Evolutionary conservation across 2,797 vertebrate genomes (phyloP), one percentile per base, ranked within the genome.

Genomic region (Miichthys miiuy): DNA sequence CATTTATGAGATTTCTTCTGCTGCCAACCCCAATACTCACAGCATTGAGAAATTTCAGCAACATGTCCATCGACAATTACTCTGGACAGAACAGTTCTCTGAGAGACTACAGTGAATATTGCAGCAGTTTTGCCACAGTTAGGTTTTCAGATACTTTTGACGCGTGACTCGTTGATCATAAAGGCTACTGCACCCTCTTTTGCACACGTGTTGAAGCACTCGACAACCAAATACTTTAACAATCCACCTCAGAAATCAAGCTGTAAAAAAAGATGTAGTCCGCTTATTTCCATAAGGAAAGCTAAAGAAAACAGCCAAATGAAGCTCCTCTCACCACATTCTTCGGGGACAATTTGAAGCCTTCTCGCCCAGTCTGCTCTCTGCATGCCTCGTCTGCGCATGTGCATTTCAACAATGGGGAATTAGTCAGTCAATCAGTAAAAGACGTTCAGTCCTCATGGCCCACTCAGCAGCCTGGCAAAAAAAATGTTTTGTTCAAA

Each of bases 401-500:
- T 69, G 69, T 56, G 68, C 18, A 54, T 63, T 64, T 65, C 51
- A 80, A 69, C 60, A 70, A 54, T 63, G 55, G 61, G 21, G 50
- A 69, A 41, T 62, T 57, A 67, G 52, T 84, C 55, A 62, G 56
- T 72, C 68, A 64, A 54, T 83, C 69, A 77, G 81, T 55, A 30
- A 13, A 51, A 79, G 64, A 54, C 27, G 0, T 42, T 46, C 55
- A 47, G 69, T 75, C 47, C 56, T 76, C 69, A 58, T 51, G 48
- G 50, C 70, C 52, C 48, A 56, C 67, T 79, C 71, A 72, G 66
- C 78, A 76, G 80, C 66, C 55, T 65, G 72, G 61, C 66, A 75
- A 69, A 79, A 79, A 9, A 86, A 55, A 72, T 47, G 61, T 80
- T 87, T 75, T 64, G 55, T 80, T 79, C 72, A 68, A 47, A 83